phyloP scores from a whole-genome alignment of 2,113 vertebrate species.

The Ascaphus truei region DNA sequence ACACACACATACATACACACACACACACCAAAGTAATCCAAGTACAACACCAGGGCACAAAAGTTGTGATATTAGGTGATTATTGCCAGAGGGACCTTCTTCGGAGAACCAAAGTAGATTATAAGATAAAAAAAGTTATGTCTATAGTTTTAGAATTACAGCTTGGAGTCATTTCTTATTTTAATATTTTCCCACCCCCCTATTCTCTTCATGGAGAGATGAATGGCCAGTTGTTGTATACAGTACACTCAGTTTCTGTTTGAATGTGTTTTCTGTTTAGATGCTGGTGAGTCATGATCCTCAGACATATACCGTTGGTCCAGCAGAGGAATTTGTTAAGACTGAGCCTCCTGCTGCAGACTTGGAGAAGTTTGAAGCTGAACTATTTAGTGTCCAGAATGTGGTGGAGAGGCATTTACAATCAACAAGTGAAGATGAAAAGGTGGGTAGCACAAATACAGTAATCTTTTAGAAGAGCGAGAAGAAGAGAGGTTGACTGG shows the following conservation, averaged over 20 bases:
- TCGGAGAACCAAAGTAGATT: no score
- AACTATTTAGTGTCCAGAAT: conserved; percentile 69
- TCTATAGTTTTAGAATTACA: no score
- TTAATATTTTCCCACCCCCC: no score
- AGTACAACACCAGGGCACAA: no score
- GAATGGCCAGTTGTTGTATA: background rate
- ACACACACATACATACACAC: no score
- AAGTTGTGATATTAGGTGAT: no score
- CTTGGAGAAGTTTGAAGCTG: conserved; percentile 67
- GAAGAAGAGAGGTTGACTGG: no score
- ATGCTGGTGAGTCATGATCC: conserved; percentile 69
- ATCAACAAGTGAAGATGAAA: conserved; percentile 69
- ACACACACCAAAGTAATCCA: no score
- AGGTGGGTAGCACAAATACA: conserved; percentile 76
- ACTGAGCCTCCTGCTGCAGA: conserved; percentile 45
- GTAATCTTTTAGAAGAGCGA: no score
- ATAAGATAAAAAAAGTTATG: no score
- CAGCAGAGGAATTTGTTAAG: conserved; percentile 43
- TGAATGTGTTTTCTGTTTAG: conserved; percentile 50
- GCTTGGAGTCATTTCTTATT: no score
- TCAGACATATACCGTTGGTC: conserved; percentile 34
- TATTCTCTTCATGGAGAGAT: background rate
- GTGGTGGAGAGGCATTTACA: conserved; percentile 71
- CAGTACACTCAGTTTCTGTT: background rate
- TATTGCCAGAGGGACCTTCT: no score